phyloP scores from a whole-genome alignment of 2,888 invertebrate species.

The Ophonus ardosiacus region DNA sequence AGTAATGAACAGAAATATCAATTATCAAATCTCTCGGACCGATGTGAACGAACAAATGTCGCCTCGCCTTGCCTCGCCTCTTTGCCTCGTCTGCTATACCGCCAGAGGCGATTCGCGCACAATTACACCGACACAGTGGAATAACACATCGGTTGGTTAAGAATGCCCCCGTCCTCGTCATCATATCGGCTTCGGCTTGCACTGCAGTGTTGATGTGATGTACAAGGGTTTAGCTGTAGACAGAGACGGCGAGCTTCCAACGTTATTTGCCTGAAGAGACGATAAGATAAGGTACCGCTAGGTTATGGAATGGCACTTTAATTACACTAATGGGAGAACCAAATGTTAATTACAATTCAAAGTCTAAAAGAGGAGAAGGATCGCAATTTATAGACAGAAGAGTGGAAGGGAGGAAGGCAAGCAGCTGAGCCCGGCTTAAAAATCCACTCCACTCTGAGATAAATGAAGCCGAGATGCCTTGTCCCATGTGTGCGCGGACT shows the following conservation, averaged over 20 bases:
- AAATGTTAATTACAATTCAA: conserved; percentile 87
- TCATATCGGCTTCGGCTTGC: not conserved
- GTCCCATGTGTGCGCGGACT: conserved; percentile 8
- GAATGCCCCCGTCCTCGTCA: not conserved
- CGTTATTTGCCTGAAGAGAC: conserved; percentile 71
- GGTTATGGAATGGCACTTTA: conserved; percentile 84
- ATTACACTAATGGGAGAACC: conserved; percentile 87
- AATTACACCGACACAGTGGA: not conserved
- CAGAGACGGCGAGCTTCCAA: not conserved
- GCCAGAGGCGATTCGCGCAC: not conserved
- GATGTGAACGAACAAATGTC: conserved; percentile 66
- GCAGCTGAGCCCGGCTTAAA: conserved; percentile 44
- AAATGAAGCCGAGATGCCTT: not conserved
- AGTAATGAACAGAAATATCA: conserved; percentile 73
- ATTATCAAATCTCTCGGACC: conserved; percentile 72
- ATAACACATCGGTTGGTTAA: not conserved
- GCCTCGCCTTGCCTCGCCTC: conserved; percentile 40
- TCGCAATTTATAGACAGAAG: conserved; percentile 73
- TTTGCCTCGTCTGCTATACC: not conserved
- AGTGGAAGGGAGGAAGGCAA: conserved; percentile 49
- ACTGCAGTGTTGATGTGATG: not conserved
- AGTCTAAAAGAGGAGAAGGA: conserved; percentile 78
- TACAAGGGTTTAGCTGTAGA: not conserved
- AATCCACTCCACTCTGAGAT: not conserved
- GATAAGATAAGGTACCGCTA: conserved; percentile 77